A percentile compares a stretch with the other conserved stretches of the same genome.
Conservation (phyloP, 1,140 invertebrate genomes). For the Bathynomus jamesi region DNA sequence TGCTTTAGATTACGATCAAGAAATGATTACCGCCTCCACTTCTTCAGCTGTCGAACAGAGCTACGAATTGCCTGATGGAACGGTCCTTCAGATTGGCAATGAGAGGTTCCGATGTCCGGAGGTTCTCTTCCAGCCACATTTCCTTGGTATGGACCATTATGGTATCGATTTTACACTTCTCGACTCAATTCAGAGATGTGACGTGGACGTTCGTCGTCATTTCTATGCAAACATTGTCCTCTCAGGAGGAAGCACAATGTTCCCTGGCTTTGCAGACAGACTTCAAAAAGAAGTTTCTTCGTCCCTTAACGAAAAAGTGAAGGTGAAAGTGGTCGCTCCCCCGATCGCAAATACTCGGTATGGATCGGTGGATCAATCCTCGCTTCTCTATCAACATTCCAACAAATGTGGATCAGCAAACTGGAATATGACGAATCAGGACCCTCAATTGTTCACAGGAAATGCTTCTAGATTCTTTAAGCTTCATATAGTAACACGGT, state of each 20-base stretch:
- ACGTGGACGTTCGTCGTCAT: conserved; percentile 55
- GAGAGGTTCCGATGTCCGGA: conserved; percentile 41
- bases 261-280: conserved; percentile 52
- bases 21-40: conserved; percentile 38
- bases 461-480: no score
- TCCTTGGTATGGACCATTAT: conserved; percentile 74
- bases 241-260: conserved; percentile 56
- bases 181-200: conserved; percentile 56
- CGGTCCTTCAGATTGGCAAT: conserved; percentile 46
- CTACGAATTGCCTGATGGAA: conserved; percentile 45
- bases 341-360: no score
- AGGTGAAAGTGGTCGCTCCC: conserved; percentile 77
- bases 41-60: conserved; percentile 46
- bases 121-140: conserved; percentile 61
- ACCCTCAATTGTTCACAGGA: no score
- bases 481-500: no score
- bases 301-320: conserved; percentile 68
- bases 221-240: conserved; percentile 67
- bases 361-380: no score
- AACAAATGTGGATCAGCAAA: conserved; percentile 57
- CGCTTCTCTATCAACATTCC: no score
- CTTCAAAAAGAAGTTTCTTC: conserved; percentile 57
- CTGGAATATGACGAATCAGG: conserved; percentile 38
- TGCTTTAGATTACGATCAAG: conserved; percentile 46
- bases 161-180: conserved; percentile 72